Conservation (phyloP, 1,140 invertebrate species). For the Drepana arcuata region DNA sequence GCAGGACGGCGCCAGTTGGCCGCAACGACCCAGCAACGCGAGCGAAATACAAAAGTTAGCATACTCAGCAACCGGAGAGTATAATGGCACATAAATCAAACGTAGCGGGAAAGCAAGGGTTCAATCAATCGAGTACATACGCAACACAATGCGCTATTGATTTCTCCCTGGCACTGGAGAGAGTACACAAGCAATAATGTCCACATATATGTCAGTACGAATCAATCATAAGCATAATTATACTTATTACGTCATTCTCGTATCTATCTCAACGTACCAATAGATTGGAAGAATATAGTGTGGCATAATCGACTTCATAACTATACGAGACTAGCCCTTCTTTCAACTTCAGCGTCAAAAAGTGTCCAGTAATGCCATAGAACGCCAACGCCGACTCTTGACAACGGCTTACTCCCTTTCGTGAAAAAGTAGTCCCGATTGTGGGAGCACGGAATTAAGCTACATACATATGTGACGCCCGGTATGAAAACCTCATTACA, state of each 20-base stretch:
- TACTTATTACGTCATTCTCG: too few species aligned
- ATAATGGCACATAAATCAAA: conserved; percentile 13
- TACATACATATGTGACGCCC: too few species aligned
- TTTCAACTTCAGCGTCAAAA: neutral
- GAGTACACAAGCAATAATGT: too few species aligned
- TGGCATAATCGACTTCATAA: neutral
- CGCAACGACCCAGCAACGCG: conserved; percentile 9
- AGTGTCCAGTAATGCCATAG: neutral
- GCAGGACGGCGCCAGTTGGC: conserved; percentile 13
- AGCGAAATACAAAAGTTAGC: conserved; percentile 12
- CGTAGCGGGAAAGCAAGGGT: too few species aligned
- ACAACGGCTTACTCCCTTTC: too few species aligned
- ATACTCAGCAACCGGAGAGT: neutral
- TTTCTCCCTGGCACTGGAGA: too few species aligned
- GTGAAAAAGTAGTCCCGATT: neutral
- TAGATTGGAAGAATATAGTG: too few species aligned
- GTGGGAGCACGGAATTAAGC: too few species aligned
- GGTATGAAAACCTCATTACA: conserved; percentile 10
- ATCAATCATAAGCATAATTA: too few species aligned
- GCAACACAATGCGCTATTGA: conserved; percentile 5
- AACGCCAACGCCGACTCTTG: too few species aligned
- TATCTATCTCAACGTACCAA: too few species aligned
- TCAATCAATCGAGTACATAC: conserved; percentile 5
- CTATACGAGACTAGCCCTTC: neutral
- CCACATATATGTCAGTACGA: too few species aligned